Evolutionary conservation across 2,113 vertebrate species (phyloP).

Genomic region (Scolopax mira): DNA sequence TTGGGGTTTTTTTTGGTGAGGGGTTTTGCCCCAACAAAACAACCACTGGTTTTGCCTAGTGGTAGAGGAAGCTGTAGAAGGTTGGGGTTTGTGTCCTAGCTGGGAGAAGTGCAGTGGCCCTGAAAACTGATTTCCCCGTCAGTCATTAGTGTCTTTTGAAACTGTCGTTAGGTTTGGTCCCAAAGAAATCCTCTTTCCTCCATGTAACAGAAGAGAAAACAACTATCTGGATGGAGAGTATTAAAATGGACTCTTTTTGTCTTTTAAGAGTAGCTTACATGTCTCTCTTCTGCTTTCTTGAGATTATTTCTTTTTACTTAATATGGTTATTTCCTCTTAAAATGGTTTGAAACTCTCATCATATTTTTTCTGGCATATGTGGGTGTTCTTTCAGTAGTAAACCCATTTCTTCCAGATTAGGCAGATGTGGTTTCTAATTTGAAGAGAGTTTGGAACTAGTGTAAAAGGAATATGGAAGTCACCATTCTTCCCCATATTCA

Average conservation of each 20-base stretch:
- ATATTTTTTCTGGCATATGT: not conserved
- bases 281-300: not conserved
- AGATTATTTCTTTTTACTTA: not conserved
- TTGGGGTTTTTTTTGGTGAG: not conserved
- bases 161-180: not conserved
- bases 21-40: not conserved
- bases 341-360: not conserved
- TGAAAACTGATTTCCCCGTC: not conserved
- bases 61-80: not conserved
- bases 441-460: not conserved
- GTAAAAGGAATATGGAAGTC: not conserved
- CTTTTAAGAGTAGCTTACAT: not conserved
- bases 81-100: not conserved
- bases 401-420: not conserved
- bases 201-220: not conserved
- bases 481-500: not conserved
- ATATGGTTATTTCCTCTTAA: not conserved
- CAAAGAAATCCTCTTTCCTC: not conserved
- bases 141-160: not conserved
- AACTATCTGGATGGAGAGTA: not conserved
- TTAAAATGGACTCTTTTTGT: not conserved
- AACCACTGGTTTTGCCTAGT: not conserved
- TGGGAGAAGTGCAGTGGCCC: not conserved
- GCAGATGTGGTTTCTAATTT: not conserved
- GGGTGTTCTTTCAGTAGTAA: not conserved